Evolutionary conservation across 2,113 vertebrate species (phyloP).

Genomic region (Hippoglossus stenolepis): DNA sequence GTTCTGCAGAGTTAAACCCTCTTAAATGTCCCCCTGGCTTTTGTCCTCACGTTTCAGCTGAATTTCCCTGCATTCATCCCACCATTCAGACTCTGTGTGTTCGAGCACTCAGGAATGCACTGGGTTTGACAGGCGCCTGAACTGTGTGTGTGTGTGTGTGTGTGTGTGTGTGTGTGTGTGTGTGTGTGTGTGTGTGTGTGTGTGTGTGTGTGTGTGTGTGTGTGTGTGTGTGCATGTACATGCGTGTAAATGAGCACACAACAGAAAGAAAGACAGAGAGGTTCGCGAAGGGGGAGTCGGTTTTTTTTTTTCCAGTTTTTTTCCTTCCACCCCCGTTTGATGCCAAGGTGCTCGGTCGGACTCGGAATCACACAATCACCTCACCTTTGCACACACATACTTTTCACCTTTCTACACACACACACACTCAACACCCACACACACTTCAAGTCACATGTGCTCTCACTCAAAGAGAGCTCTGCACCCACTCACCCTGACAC

Average conservation of each 20-base stretch:
- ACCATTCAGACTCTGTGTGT: slow-evolving; percentile 74
- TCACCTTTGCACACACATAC: slow-evolving; percentile 54
- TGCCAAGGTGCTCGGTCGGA: slow-evolving; percentile 54
- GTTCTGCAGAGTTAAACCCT: slow-evolving; percentile 80
- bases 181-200: slow-evolving; percentile 9
- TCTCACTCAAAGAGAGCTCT: slow-evolving; percentile 76
- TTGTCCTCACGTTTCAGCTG: slow-evolving; percentile 83
- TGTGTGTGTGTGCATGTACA: slow-evolving; percentile 11
- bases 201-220: slow-evolving; percentile 13
- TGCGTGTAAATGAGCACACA: slow-evolving; percentile 50
- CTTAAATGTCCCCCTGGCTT: slow-evolving; percentile 84
- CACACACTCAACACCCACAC: slow-evolving; percentile 59
- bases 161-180: slow-evolving; percentile 25
- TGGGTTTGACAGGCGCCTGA: slow-evolving; percentile 79
- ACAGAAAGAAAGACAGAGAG: slow-evolving; percentile 48
- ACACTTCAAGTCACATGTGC: slow-evolving; percentile 77
- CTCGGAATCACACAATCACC: slow-evolving; percentile 56
- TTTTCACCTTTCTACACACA: slow-evolving; percentile 60
- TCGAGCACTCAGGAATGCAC: slow-evolving; percentile 77
- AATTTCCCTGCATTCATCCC: slow-evolving; percentile 81
- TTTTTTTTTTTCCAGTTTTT: not conserved
- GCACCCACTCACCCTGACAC: slow-evolving; percentile 81
- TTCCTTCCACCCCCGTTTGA: slow-evolving; percentile 29
- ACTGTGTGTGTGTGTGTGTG: slow-evolving; percentile 36
- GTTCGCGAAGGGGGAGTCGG: slow-evolving; percentile 26